phyloP scores from a whole-genome alignment of 2,113 vertebrate genomes.

The Catharus minimus region DNA sequence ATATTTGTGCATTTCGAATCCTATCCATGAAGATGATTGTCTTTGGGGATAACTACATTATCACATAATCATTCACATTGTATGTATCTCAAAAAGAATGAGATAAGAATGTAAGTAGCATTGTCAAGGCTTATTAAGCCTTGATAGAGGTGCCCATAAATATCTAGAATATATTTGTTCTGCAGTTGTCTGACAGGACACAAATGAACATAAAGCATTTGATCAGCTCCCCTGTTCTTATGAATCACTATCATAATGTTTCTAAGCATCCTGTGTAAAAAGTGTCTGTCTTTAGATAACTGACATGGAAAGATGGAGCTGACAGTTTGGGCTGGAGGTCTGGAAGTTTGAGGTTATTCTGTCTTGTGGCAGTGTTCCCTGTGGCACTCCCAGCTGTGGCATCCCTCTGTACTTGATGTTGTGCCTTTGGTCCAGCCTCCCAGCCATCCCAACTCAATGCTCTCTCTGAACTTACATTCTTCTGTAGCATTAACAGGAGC shows the following conservation, averaged over 20 bases:
- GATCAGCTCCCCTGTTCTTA: neutral
- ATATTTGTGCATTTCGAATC: neutral
- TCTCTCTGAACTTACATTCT: neutral
- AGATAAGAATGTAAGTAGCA: neutral
- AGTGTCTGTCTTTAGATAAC: neutral
- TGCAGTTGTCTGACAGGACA: neutral
- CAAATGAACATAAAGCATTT: neutral
- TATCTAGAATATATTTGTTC: neutral
- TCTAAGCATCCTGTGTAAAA: neutral
- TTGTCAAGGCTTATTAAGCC: neutral
- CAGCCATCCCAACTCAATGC: neutral
- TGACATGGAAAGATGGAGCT: neutral
- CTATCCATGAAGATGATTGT: neutral
- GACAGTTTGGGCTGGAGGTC: neutral
- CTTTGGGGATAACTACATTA: neutral
- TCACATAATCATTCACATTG: rapidly evolving
- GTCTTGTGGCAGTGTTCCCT: neutral
- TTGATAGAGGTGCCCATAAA: neutral
- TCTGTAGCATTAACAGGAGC: neutral
- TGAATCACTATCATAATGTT: neutral
- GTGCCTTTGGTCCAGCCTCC: neutral
- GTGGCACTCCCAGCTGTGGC: neutral
- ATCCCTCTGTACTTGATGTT: rapidly evolving
- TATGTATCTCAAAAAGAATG: neutral
- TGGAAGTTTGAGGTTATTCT: neutral